Percentiles rank a stretch among this genome's conserved stretches.
phyloP scores from a whole-genome alignment of 2,113 vertebrate species.

The Neolamprologus devosi region DNA sequence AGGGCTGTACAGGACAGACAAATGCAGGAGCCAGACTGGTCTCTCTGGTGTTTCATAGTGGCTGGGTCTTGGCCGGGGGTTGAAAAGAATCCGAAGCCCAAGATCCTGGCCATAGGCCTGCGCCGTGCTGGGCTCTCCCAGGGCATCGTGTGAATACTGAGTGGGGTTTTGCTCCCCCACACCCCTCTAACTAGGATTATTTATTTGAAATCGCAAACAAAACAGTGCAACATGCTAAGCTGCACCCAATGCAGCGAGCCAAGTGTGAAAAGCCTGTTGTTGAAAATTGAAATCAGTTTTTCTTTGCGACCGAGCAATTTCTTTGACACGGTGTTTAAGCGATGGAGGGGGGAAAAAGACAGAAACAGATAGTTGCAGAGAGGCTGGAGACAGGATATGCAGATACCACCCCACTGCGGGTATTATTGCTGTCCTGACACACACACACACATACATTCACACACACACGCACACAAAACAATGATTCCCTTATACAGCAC shows the following conservation, averaged over 20 bases:
- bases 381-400: constrained; percentile 10
- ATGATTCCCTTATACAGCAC: constrained; percentile 18
- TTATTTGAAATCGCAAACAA: constrained; percentile 58
- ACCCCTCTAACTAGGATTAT: constrained; percentile 36
- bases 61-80: not conserved
- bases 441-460: not conserved
- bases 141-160: constrained; percentile 55
- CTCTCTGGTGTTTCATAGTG: not conserved
- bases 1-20: constrained; percentile 16
- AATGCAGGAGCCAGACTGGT: constrained; percentile 14
- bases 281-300: constrained; percentile 17
- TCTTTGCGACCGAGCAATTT: not conserved
- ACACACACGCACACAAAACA: not conserved
- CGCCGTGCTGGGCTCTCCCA: constrained; percentile 43
- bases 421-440: constrained; percentile 17
- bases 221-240: constrained; percentile 45
- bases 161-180: constrained; percentile 18
- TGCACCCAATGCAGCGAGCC: constrained; percentile 18
- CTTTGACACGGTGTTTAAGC: not conserved
- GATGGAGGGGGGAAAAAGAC: not conserved
- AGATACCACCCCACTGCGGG: constrained; percentile 6
- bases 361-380: constrained; percentile 17
- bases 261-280: constrained; percentile 52
- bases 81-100: constrained; percentile 13
- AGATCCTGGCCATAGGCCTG: constrained; percentile 47